Evolutionary conservation across 2,113 vertebrate species (phyloP).

Genomic region (Butorides virescens): DNA sequence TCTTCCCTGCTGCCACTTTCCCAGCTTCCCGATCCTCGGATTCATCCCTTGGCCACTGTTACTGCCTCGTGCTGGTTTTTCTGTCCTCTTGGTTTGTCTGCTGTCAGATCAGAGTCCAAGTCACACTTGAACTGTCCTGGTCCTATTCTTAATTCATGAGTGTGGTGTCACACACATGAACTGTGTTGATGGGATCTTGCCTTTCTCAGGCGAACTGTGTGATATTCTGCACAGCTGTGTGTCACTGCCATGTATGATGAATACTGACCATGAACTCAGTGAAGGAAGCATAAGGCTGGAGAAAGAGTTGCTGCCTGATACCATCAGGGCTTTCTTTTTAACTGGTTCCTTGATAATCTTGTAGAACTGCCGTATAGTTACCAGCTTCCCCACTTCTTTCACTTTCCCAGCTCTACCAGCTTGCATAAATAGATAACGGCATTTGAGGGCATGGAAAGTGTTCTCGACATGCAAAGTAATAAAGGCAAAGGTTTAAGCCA

Average conservation of each 20-base stretch:
- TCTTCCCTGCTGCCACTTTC: not conserved
- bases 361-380: not conserved
- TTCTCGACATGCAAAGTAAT: not conserved
- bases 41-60: not conserved
- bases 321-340: not conserved
- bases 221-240: not conserved
- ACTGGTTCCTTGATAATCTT: not conserved
- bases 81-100: not conserved
- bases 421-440: not conserved
- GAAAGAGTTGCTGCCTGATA: not conserved
- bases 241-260: not conserved
- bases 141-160: not conserved
- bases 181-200: constrained; percentile 3
- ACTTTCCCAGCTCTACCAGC: not conserved
- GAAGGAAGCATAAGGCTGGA: not conserved
- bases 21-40: not conserved
- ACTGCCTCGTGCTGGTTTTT: not conserved
- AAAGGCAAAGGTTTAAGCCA: not conserved
- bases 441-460: not conserved
- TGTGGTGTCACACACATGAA: not conserved
- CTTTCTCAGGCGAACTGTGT: constrained; percentile 18
- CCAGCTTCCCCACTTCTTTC: not conserved
- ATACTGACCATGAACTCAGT: not conserved
- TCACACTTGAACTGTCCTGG: not conserved
- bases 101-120: not conserved